Evolutionary conservation across 2,888 invertebrate genomes (phyloP), one percentile per base, ranked within the genome.

Genomic region (Corbicula japonica): DNA sequence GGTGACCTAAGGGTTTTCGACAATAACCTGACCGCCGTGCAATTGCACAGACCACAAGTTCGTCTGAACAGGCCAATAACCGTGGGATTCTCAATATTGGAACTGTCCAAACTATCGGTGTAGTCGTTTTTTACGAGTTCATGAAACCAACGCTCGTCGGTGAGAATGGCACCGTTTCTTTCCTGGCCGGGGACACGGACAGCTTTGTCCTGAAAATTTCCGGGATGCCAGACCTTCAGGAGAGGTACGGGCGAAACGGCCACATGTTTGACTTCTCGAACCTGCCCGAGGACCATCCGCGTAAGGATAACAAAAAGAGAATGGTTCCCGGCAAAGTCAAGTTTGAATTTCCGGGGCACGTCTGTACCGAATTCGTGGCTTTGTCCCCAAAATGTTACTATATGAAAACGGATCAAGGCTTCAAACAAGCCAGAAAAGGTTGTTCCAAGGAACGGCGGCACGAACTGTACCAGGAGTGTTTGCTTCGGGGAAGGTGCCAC

Each of bases 41-140:
- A 54, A n/a, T 23, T 68, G 56, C 30, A 56, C 32, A 54, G 34
- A 26, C 10, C 41, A 23, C 5, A 6, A 21, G 56, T 68, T 18
- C 21, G 28, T 8, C 30, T 68, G 21, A 68, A 68, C 23, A 15
- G 15, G 28, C 68, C 56, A 1, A 30, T 35, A 10, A 4, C 41
- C 10, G 56, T 68, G 5, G 41, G 41, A 2, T 56, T 68, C 21
- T n/a, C 28, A n/a, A 30, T 68, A 3, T 44, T 68, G 44, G 68
- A 68, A 26, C 38, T 68, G n/a, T 32, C 68, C 28, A 56, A 68
- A 28, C 32, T 38, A 28, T 8, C 12, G 23, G 41, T 32, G 21
- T 65, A 65, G 18, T 10, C 32, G 2, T 65, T 65, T 23, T 52
- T 10, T 65, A 65, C n/a, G 65, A 65, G 12, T 65, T 65, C 26